Evolutionary conservation across 1,140 invertebrate species (phyloP), one percentile per base, ranked within the genome.

Genomic region (Atta colombica): DNA sequence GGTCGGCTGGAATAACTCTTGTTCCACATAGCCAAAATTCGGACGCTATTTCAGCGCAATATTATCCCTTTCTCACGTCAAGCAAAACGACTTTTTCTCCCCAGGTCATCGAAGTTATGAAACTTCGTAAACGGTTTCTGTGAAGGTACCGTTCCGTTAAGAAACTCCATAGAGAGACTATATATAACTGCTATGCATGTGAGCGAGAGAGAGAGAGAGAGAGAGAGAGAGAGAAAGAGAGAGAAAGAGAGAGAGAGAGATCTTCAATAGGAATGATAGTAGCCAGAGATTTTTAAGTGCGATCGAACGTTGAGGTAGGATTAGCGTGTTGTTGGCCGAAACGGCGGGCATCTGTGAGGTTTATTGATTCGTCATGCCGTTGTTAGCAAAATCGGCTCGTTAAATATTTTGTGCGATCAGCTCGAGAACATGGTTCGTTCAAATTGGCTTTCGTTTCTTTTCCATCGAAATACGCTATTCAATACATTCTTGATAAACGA

Each of bases 241-340:
- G 39, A 82, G 77, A 75, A 55, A 31, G 31, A 31, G 4, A 4
- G 31, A 31, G 3, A 31, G 28, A 82, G 77, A 81, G 55, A 60
- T 55, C 25, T 77, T 72, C 25, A 31, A 60, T 58, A 58, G 16
- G 45, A 84, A 51, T 63, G 75, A 72, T 49, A 80, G 28, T 49
- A 80, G 28, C 12, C 65, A 45, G 45, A 82, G 86, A 66, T 80
- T 88, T 90, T 81, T 81, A 90, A 90, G 6, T 63, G 78, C 63
- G 75, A 66, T 89, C 61, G 69, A 58, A 45, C n/a, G 65, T 35
- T 80, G 88, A 77, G 12, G 68, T 90, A 90, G 71, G 35, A 77
- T 86, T 91, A 87, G 75, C 75, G 58, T 71, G n/a, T 90, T 90
- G 89, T 91, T 91, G 77, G 77, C 60, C 81, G 69, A 71, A 66